Percentiles rank a stretch among this genome's conserved stretches.
phyloP scores from a whole-genome alignment of 1,140 invertebrate species.

The Anagrus nilaparvatae region DNA sequence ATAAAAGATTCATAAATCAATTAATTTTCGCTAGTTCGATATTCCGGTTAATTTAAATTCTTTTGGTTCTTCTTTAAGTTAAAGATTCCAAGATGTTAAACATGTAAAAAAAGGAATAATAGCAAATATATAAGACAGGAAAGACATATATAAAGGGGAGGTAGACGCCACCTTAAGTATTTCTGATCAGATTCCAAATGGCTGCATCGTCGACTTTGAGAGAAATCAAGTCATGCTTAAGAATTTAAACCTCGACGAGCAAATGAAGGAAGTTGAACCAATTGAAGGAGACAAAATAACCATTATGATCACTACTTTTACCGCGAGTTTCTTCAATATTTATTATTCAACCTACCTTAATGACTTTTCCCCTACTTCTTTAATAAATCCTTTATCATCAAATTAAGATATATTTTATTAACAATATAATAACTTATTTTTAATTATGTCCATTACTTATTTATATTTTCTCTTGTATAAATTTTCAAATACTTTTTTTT shows the following conservation, averaged over 20 bases:
- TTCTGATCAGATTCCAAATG: conserved; percentile 23
- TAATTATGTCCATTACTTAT: conserved; percentile 16
- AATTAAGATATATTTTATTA: not conserved
- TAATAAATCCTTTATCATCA: too few relatives aligned
- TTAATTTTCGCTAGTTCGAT: conserved; percentile 24
- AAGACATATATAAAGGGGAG: too few relatives aligned
- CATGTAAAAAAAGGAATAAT: too few relatives aligned
- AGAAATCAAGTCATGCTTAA: not conserved
- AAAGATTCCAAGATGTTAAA: too few relatives aligned
- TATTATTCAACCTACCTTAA: too few relatives aligned
- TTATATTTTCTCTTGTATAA: conserved; percentile 14
- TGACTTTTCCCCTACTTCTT: too few relatives aligned
- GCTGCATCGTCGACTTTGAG: not conserved
- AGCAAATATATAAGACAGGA: too few relatives aligned
- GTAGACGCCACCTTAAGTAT: conserved; percentile 24
- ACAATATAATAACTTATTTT: not conserved
- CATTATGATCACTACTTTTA: too few relatives aligned
- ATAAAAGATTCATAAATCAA: conserved; percentile 29
- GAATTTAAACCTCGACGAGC: not conserved
- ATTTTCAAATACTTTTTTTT: conserved; percentile 17
- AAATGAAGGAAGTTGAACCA: too few relatives aligned
- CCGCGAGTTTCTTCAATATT: too few relatives aligned
- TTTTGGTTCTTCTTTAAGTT: too few relatives aligned
- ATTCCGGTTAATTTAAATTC: conserved; percentile 28
- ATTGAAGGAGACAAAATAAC: too few relatives aligned